A percentile compares a stretch with the other conserved stretches of the same genome.
These are phyloP conservation scores for Stenoptilia bipunctidactyla DNA, from an alignment of 2,888 invertebrate genomes.

Conservation along the genomic window DNA sequence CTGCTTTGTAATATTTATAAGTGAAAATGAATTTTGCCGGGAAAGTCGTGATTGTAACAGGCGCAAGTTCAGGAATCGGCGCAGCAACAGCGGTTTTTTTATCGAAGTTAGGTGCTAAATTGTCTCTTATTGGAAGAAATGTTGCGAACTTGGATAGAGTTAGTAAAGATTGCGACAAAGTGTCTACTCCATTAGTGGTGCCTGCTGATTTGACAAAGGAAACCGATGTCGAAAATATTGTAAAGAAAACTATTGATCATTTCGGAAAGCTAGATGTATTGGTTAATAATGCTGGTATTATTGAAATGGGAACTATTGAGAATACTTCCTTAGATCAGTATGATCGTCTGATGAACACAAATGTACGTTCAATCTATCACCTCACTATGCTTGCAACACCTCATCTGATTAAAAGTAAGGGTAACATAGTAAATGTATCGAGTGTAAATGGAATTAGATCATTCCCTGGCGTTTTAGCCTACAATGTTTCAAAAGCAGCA, in stretches of 20 bases:
- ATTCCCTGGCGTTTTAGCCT: constrained; percentile 91
- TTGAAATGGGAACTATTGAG: constrained; percentile 88
- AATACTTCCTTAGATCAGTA: constrained; percentile 87
- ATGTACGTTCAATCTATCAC: constrained; percentile 86
- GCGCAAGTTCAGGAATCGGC: constrained; percentile 90
- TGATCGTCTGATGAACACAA: constrained; percentile 90
- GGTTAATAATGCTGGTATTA: constrained; percentile 90
- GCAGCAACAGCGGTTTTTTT: constrained; percentile 84
- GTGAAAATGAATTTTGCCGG: constrained; percentile 72
- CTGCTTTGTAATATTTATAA: background rate
- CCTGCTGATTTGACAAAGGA: constrained; percentile 82
- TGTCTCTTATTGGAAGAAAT: constrained; percentile 81
- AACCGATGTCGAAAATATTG: constrained; percentile 77
- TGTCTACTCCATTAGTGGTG: constrained; percentile 66
- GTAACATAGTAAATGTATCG: constrained; percentile 95
- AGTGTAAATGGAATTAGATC: constrained; percentile 93
- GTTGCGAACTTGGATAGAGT: constrained; percentile 70
- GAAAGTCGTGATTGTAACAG: constrained; percentile 82
- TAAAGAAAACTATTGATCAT: constrained; percentile 79
- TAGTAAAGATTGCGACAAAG: constrained; percentile 44
- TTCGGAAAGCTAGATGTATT: constrained; percentile 86
- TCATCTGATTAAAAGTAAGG: constrained; percentile 84
- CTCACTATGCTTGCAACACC: constrained; percentile 91
- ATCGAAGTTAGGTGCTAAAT: constrained; percentile 79
- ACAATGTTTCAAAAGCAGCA: constrained; percentile 93